Evolutionary conservation across 2,113 vertebrate genomes (phyloP).

Genomic region (Oenanthe oenanthe): DNA sequence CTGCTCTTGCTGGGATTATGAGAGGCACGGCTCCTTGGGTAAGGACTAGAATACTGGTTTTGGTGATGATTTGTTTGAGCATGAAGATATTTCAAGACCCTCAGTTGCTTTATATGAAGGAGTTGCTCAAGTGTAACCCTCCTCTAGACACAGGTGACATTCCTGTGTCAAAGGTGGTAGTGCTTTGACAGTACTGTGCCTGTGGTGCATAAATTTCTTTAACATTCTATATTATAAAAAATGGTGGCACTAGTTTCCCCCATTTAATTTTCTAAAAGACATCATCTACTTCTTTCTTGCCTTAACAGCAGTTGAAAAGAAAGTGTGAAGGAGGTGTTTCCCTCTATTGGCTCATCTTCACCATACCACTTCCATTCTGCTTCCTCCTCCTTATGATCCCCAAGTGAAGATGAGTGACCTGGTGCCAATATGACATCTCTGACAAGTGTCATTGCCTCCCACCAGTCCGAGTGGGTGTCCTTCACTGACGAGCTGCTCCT

Average conservation of each 20-base stretch:
- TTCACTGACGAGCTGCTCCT: constrained; percentile 75
- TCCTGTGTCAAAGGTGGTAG: not conserved
- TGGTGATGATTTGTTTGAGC: not conserved
- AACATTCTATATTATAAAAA: not conserved
- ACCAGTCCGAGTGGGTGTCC: constrained; percentile 82
- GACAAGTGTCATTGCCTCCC: constrained; percentile 74
- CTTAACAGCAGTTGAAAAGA: not conserved
- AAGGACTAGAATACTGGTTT: not conserved
- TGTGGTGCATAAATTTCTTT: not conserved
- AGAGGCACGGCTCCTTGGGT: not conserved
- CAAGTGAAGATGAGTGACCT: constrained; percentile 69
- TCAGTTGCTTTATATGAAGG: not conserved
- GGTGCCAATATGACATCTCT: constrained; percentile 75
- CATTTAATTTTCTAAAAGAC: not conserved
- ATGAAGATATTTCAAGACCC: not conserved
- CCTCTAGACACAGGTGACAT: not conserved
- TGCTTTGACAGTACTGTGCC: not conserved
- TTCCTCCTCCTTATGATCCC: not conserved
- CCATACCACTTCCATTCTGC: not conserved
- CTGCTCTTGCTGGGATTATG: not conserved
- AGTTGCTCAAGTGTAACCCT: not conserved
- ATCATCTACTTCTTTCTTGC: not conserved
- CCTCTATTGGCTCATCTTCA: not conserved
- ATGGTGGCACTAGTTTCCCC: not conserved
- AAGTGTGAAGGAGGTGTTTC: not conserved